phyloP scores from a whole-genome alignment of 2,797 vertebrate genomes.

The Myotis myotis region DNA sequence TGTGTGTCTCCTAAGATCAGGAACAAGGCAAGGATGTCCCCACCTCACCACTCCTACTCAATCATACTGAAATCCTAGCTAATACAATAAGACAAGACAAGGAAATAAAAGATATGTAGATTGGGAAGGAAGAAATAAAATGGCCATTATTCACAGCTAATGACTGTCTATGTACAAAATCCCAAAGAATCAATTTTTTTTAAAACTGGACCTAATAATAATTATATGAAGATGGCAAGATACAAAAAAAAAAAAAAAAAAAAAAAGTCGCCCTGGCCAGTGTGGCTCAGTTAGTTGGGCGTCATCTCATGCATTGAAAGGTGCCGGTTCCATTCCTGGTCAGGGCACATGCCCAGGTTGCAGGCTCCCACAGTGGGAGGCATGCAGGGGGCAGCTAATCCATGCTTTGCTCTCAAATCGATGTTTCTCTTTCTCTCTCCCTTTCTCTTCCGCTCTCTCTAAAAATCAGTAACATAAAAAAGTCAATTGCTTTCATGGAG shows the following conservation, averaged over 20 bases:
- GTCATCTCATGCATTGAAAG: neutral
- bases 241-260: neutral
- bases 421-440: neutral
- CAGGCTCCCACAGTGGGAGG: neutral
- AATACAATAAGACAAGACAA: conserved; percentile 12
- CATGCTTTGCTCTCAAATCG: neutral
- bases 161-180: neutral
- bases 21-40: neutral
- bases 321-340: neutral
- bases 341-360: neutral
- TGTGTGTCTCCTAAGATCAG: neutral
- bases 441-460: neutral
- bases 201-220: neutral
- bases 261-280: neutral
- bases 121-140: neutral
- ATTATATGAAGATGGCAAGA: neutral
- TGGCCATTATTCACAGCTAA: neutral
- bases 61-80: neutral
- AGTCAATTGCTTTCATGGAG: neutral
- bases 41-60: neutral
- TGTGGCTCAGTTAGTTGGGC: neutral
- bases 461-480: neutral
- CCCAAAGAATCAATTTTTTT: neutral
- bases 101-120: neutral
- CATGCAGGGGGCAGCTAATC: neutral